Conservation (phyloP, 2,113 vertebrate species). For the Nettapus auritus region DNA sequence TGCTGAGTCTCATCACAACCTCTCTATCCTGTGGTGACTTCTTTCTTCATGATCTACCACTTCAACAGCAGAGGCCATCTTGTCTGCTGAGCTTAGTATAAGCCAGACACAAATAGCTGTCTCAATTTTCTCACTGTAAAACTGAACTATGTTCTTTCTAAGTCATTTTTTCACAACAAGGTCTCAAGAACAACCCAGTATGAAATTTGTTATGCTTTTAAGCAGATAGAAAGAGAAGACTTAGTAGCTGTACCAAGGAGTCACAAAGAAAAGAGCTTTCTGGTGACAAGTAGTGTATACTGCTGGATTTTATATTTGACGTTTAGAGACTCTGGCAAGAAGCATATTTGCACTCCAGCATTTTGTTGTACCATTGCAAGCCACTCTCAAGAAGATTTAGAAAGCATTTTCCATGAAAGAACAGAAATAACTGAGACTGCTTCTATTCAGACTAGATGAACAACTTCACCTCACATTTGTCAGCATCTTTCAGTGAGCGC, state of each 20-base stretch:
- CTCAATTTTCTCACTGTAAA: neutral
- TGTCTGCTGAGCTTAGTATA: neutral
- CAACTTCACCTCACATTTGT: neutral
- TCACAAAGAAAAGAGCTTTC: neutral
- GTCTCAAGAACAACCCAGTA: neutral
- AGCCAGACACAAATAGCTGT: neutral
- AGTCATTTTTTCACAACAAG: neutral
- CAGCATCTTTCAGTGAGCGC: neutral
- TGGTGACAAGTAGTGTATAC: neutral
- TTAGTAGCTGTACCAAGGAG: neutral
- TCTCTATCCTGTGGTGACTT: neutral
- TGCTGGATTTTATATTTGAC: neutral
- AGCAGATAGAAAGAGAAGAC: neutral
- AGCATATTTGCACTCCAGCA: neutral
- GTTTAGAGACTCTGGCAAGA: neutral
- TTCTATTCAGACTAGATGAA: neutral
- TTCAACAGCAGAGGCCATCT: neutral
- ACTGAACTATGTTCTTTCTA: neutral
- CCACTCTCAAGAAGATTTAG: neutral
- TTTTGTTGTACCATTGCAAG: neutral
- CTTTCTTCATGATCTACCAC: neutral
- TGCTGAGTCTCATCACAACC: neutral
- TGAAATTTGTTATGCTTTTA: neutral
- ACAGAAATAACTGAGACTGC: neutral
- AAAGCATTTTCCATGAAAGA: neutral